These are phyloP conservation scores for Drosophila oshimai DNA, from an alignment of 1,140 invertebrate species.

Conservation along the genomic window DNA sequence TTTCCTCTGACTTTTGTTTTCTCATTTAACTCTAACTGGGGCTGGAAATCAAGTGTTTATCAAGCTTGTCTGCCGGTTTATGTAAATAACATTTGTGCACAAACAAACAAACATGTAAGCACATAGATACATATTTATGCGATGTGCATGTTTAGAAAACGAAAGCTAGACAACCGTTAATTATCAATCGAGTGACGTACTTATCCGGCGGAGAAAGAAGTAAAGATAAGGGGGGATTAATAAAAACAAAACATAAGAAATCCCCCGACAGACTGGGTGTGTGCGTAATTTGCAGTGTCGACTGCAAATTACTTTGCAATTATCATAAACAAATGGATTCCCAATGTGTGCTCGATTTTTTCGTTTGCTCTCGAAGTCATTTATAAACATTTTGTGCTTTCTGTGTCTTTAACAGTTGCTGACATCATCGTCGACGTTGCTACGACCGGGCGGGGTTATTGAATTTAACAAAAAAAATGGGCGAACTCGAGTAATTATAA, in stretches of 20 bases:
- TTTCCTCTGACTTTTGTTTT: constrained; percentile 23
- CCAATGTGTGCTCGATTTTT: constrained; percentile 19
- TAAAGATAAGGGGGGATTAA: constrained; percentile 7
- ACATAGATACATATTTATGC: not conserved
- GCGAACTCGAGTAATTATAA: constrained; percentile 24
- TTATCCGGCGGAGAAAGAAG: constrained; percentile 37
- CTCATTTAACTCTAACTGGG: constrained; percentile 20
- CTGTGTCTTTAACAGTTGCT: constrained; percentile 43
- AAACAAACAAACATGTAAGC: not conserved
- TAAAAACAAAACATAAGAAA: constrained; percentile 17
- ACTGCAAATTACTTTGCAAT: constrained; percentile 62
- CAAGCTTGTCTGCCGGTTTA: constrained; percentile 21
- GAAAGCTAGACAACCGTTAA: constrained; percentile 70
- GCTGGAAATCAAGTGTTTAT: constrained; percentile 39
- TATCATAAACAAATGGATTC: constrained; percentile 66
- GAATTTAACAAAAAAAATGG: constrained; percentile 40
- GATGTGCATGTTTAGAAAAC: constrained; percentile 39
- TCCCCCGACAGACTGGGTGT: not conserved
- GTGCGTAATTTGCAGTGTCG: constrained; percentile 5
- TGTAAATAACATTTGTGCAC: constrained; percentile 24
- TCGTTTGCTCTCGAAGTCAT: constrained; percentile 15
- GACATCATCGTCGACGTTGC: constrained; percentile 50
- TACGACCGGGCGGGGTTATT: constrained; percentile 52
- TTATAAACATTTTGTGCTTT: constrained; percentile 55
- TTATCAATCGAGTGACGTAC: constrained; percentile 60